Conservation (phyloP, 2,113 vertebrate genomes). For the Cyanistes caeruleus region DNA sequence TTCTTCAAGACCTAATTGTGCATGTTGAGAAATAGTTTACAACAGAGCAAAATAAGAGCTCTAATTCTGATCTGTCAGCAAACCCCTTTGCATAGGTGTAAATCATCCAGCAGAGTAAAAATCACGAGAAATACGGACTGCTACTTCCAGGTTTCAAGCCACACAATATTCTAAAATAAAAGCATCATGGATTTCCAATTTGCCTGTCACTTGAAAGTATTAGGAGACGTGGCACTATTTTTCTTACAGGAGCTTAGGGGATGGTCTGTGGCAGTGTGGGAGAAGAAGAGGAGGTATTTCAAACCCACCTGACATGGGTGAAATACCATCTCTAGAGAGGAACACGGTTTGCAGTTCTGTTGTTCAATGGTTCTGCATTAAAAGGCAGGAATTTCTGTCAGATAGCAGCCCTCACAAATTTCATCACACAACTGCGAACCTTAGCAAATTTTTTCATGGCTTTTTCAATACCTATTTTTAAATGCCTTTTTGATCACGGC, state of each 20-base stretch:
- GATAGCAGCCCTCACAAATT: neutral
- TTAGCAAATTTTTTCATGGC: neutral
- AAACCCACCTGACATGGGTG: neutral
- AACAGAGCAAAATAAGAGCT: neutral
- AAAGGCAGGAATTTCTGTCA: neutral
- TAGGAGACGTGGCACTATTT: neutral
- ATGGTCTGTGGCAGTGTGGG: neutral
- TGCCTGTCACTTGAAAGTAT: constrained; percentile 24
- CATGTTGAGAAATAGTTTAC: neutral
- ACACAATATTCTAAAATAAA: constrained; percentile 30
- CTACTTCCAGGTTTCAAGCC: neutral
- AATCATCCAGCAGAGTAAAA: constrained; percentile 5
- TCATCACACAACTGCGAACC: neutral
- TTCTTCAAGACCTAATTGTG: neutral
- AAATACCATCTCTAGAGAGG: neutral
- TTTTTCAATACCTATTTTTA: neutral
- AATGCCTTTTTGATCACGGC: neutral
- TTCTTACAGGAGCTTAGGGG: neutral
- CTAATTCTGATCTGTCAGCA: constrained; percentile 29
- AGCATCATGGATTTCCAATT: constrained; percentile 46
- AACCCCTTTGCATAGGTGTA: neutral
- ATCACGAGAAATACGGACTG: neutral
- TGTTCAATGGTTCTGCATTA: neutral
- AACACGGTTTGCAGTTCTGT: neutral
- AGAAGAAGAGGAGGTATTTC: constrained; percentile 1